phyloP scores from a whole-genome alignment of 1,140 invertebrate species.

The Ylistrum balloti region DNA sequence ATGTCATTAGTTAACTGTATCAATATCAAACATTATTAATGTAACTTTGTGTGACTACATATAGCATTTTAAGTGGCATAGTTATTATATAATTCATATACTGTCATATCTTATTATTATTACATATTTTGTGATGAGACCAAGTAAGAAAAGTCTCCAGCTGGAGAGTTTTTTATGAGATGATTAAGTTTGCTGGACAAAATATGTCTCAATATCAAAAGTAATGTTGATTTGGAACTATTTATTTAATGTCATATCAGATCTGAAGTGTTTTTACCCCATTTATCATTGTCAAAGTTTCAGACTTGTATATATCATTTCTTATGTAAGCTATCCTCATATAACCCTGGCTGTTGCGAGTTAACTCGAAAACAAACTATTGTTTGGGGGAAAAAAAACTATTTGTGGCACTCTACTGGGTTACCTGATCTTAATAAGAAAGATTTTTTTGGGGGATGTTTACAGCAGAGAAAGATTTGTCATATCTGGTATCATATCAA shows the following conservation, averaged over 20 bases:
- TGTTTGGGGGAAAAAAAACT: neutral
- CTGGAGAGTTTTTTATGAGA: too few relatives aligned
- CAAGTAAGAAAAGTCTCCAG: too few relatives aligned
- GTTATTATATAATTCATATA: neutral
- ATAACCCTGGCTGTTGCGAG: neutral
- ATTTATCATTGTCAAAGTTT: neutral
- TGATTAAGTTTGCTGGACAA: neutral
- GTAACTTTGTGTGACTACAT: neutral
- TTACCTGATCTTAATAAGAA: neutral
- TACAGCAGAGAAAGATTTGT: neutral
- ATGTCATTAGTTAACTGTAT: neutral
- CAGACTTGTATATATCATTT: neutral
- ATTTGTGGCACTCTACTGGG: neutral
- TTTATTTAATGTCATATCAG: constrained; percentile 12
- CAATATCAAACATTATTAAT: neutral
- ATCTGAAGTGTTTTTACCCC: neutral
- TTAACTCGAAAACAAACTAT: neutral
- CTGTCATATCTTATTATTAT: too few relatives aligned
- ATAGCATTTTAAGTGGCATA: neutral
- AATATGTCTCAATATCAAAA: neutral
- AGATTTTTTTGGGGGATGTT: too few relatives aligned
- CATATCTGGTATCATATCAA: neutral
- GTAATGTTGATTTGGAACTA: neutral
- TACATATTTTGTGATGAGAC: too few relatives aligned
- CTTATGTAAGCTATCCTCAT: neutral